phyloP scores from a whole-genome alignment of 1,140 invertebrate species.

The Hermetia illucens region DNA sequence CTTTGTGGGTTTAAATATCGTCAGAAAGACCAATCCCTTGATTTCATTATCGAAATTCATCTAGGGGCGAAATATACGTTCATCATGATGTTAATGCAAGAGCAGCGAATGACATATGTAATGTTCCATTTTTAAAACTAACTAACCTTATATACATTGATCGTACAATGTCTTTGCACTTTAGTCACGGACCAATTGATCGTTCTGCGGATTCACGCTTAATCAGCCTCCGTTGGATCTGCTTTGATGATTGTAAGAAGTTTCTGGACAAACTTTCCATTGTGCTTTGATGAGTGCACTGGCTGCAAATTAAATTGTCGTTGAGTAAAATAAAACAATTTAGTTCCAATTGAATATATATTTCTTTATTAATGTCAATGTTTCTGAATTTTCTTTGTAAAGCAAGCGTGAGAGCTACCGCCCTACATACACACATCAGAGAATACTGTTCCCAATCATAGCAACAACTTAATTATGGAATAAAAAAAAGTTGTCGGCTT shows the following conservation, averaged over 20 bases:
- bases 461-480: not conserved
- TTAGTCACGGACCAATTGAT: conserved; percentile 68
- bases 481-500: too few relatives aligned
- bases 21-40: conserved; percentile 15
- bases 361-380: too few relatives aligned
- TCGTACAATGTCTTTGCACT: conserved; percentile 22
- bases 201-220: conserved; percentile 89
- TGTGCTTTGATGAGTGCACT: conserved; percentile 97
- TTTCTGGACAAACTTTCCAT: conserved; percentile 94
- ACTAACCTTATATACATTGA: conserved; percentile 16
- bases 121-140: conserved; percentile 9
- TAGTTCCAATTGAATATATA: too few relatives aligned
- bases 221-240: conserved; percentile 99
- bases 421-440: not conserved
- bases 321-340: too few relatives aligned
- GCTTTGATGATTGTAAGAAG: conserved; percentile 95
- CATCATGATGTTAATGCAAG: not conserved
- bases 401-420: too few relatives aligned
- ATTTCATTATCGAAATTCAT: conserved; percentile 9
- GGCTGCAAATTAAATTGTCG: too few relatives aligned
- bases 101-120: conserved; percentile 30
- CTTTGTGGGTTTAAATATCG: too few relatives aligned
- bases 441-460: not conserved
- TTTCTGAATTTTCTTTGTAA: too few relatives aligned
- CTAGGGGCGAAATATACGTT: conserved; percentile 13